Evolutionary conservation across 2,797 vertebrate species (phyloP), one percentile per base, ranked within the genome.

Genomic region (Crocodylus rhombifer): DNA sequence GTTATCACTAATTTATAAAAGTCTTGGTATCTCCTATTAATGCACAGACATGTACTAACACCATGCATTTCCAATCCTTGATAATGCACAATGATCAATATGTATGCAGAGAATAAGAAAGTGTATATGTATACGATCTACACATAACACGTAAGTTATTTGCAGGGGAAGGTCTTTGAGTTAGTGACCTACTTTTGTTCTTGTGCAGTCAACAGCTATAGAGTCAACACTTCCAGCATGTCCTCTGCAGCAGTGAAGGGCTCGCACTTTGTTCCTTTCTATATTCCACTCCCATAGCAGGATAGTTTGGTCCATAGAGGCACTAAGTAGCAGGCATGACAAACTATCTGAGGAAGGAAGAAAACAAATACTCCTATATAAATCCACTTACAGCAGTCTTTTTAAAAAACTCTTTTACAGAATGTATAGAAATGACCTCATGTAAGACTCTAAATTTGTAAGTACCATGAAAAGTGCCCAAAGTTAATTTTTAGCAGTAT

Each of bases 281-380:
- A 98, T 97, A 7, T 99, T 99, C 99, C 99, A 99, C 95, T 99
- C 99, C 99, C 99, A 99, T 6, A 99, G 93, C 79, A 99, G 97
- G 65, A 99, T 18, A 2, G 98, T 99, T 96, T 99, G 99, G 96
- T 99, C 99, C 98, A 99, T 98, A 17, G 99, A 99, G 14, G 99
- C 98, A 8, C 98, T 99, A 92, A 99, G 97, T 17, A 99, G 97
- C 88, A 99, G 95, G 91, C 98, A 98, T 0, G 94, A 98, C 81
- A 98, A 95, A 85, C 87, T 96, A 63, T 98, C 98, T 98, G 89
- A 86, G 84, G 36, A 89, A 92, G 67, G 75, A 81, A 92, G 79
- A 84, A 91, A 23, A 62, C 26, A 26, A 6, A 77, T 0, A 16
- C 25, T 92, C 0, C 0, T 1, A 9, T 28, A 6, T 25, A 87